A percentile compares a stretch with the other conserved stretches of the same genome.
These are phyloP conservation scores for Herminia tarsipennalis DNA, from an alignment of 2,888 invertebrate species.

Conservation along the genomic window DNA sequence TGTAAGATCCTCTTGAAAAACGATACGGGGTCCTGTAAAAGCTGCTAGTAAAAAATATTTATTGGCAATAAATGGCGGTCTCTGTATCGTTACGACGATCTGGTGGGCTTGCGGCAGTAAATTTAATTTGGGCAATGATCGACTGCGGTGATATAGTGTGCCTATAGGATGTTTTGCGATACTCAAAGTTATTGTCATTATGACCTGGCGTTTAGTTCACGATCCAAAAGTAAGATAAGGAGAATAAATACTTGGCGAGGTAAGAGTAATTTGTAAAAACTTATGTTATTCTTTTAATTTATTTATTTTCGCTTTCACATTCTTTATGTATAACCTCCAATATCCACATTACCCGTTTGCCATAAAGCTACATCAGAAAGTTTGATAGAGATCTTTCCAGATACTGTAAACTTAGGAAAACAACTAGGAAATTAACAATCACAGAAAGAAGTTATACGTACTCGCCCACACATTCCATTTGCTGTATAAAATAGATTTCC, in stretches of 20 bases:
- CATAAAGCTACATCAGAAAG: too few relatives aligned
- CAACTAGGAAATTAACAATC: slow-evolving; percentile 26
- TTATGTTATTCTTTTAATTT: too few relatives aligned
- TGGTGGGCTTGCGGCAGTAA: slow-evolving; percentile 65
- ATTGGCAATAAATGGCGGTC: slow-evolving; percentile 71
- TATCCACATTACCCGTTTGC: too few relatives aligned
- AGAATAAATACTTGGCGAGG: too few relatives aligned
- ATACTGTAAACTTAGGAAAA: too few relatives aligned
- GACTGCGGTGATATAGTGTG: slow-evolving; percentile 3
- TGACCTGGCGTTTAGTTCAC: too few relatives aligned
- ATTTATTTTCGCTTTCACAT: too few relatives aligned
- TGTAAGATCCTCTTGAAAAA: slow-evolving; percentile 56
- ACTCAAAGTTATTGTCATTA: neutral
- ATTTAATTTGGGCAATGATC: slow-evolving; percentile 67
- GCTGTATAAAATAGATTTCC: slow-evolving; percentile 38
- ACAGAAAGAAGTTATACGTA: slow-evolving; percentile 10
- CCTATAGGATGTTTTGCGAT: neutral
- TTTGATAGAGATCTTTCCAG: too few relatives aligned
- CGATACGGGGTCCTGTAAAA: slow-evolving; percentile 51
- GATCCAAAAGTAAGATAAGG: too few relatives aligned
- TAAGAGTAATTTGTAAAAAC: too few relatives aligned
- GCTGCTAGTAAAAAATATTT: slow-evolving; percentile 76
- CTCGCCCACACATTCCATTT: slow-evolving; percentile 26
- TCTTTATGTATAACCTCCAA: too few relatives aligned
- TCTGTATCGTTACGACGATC: slow-evolving; percentile 67